These are phyloP conservation scores for Melanophora roralis DNA, from an alignment of 2,888 invertebrate species.

Conservation along the genomic window DNA sequence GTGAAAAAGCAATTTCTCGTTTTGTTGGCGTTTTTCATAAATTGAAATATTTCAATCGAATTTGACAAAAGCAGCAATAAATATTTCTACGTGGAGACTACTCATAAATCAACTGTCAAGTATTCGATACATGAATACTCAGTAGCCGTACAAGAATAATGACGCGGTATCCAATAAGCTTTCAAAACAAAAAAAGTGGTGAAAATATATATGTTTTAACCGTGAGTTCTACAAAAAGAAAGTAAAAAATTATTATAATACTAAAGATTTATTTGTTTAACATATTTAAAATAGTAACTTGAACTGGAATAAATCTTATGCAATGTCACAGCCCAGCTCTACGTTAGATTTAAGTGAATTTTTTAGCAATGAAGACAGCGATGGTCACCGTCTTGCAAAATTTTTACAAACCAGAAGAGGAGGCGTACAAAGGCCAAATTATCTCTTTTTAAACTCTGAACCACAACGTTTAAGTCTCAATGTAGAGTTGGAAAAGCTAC, in stretches of 20 bases:
- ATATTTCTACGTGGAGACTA: too few relatives aligned
- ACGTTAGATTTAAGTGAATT: conserved; percentile 58
- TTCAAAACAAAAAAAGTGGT: background rate
- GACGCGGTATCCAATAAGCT: background rate
- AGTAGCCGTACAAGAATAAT: background rate
- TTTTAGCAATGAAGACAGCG: conserved; percentile 60
- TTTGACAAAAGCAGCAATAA: too few relatives aligned
- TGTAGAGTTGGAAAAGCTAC: conserved; percentile 51
- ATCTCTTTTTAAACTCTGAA: conserved; percentile 43
- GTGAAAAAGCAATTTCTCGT: too few relatives aligned
- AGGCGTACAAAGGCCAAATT: conserved; percentile 12
- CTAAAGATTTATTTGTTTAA: background rate
- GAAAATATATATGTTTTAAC: conserved; percentile 15
- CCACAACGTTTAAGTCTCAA: conserved; percentile 55
- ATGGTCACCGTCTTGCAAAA: conserved; percentile 61
- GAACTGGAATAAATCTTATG: background rate
- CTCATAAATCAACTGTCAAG: background rate
- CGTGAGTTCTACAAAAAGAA: background rate
- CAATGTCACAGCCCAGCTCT: conserved; percentile 27
- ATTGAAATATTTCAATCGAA: too few relatives aligned
- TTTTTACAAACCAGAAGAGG: conserved; percentile 58
- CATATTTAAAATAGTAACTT: background rate
- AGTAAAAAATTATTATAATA: background rate
- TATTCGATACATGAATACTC: background rate
- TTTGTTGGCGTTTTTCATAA: too few relatives aligned